Evolutionary conservation across 2,113 vertebrate genomes (phyloP).

Genomic region (Boleophthalmus pectinirostris): DNA sequence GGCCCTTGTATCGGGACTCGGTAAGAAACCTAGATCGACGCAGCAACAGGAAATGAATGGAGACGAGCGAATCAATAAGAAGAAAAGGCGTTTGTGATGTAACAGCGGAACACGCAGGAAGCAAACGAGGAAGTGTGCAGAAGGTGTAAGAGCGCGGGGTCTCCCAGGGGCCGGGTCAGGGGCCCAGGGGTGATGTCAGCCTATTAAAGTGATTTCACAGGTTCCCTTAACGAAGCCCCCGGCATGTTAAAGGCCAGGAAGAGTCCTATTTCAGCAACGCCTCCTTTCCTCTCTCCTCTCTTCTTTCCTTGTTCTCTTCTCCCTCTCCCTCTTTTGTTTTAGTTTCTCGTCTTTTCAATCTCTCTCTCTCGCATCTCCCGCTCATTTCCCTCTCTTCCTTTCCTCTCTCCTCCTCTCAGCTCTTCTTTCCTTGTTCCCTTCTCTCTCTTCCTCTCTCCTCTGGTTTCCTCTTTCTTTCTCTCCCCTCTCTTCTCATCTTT

Average conservation of each 20-base stretch:
- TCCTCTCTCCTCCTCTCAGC: no score
- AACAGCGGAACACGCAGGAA: constrained; percentile 26
- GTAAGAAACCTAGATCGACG: not conserved
- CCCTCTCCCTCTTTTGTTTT: not conserved
- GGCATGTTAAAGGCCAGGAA: constrained; percentile 81
- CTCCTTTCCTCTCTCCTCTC: constrained; percentile 38
- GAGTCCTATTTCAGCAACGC: constrained; percentile 73
- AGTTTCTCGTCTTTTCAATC: no score
- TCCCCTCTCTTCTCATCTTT: no score
- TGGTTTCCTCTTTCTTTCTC: no score
- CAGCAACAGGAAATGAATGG: constrained; percentile 12
- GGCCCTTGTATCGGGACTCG: not conserved
- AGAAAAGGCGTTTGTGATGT: constrained; percentile 31
- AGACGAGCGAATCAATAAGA: constrained; percentile 31
- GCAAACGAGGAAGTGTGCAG: constrained; percentile 26
- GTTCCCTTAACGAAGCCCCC: constrained; percentile 80
- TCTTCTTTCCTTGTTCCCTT: no score
- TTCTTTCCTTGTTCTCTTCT: not conserved
- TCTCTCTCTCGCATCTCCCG: no score
- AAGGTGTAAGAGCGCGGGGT: constrained; percentile 43
- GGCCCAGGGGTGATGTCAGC: constrained; percentile 79
- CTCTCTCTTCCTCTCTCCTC: no score
- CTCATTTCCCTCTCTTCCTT: no score
- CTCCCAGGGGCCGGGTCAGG: constrained; percentile 67
- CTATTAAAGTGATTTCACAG: constrained; percentile 82